Percentiles rank a stretch among this genome's conserved stretches.
Conservation (phyloP, 2,888 invertebrate species). For the Brenthis daphne region DNA sequence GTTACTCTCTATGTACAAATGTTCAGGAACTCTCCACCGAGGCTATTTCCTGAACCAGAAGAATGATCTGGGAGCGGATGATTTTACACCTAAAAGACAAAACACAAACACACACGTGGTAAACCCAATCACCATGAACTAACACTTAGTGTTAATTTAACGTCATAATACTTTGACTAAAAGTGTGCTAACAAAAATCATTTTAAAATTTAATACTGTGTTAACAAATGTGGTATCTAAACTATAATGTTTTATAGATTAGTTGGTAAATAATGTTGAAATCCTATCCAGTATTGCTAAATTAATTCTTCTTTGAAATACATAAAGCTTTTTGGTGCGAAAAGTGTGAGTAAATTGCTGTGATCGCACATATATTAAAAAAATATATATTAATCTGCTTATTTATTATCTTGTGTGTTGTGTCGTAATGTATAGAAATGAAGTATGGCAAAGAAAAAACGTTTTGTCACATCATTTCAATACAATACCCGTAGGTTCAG, state of each 20-base stretch:
- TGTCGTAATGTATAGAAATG: slow-evolving; percentile 6
- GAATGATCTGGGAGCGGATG: slow-evolving; percentile 81
- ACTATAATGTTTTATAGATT: not conserved
- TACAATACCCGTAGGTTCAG: slow-evolving; percentile 56
- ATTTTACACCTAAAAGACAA: slow-evolving; percentile 81
- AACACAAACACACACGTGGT: slow-evolving; percentile 70
- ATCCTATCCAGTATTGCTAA: too few relatives aligned
- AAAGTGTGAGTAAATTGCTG: slow-evolving; percentile 32
- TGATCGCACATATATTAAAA: slow-evolving; percentile 15
- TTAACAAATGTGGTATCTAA: not conserved
- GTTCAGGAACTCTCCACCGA: slow-evolving; percentile 73
- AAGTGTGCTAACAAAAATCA: slow-evolving; percentile 11
- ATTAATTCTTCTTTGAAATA: slow-evolving; percentile 33
- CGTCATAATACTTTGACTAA: slow-evolving; percentile 28
- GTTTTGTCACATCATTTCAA: slow-evolving; percentile 33
- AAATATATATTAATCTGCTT: slow-evolving; percentile 2
- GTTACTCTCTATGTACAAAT: slow-evolving; percentile 72
- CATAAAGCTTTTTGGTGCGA: slow-evolving; percentile 19
- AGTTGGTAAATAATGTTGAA: too few relatives aligned
- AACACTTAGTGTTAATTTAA: slow-evolving; percentile 32
- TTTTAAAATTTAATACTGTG: slow-evolving; percentile 13
- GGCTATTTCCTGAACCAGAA: slow-evolving; percentile 82
- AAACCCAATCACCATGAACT: slow-evolving; percentile 61
- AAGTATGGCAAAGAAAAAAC: not conserved
- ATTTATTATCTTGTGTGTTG: slow-evolving; percentile 30